Evolutionary conservation across 1,140 invertebrate genomes (phyloP).

Genomic region (Drosophila chauvacae): DNA sequence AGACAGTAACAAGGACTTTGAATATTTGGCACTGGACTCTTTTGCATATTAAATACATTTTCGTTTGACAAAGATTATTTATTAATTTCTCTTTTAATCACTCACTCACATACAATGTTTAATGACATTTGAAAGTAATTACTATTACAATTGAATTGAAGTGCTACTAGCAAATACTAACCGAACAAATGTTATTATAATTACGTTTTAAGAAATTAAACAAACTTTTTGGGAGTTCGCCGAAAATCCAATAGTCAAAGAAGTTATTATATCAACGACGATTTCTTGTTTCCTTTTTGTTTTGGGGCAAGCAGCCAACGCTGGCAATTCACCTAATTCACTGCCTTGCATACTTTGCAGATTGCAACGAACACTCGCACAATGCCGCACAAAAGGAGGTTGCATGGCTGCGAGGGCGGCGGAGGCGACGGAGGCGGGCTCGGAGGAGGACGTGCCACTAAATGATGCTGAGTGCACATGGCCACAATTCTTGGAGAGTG

Average conservation of each 20-base stretch:
- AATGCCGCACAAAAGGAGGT: slow-evolving; percentile 50
- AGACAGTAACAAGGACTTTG: not conserved
- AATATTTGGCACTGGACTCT: not conserved
- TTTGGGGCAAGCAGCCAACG: not conserved
- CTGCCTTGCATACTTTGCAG: slow-evolving; percentile 16
- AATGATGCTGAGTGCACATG: slow-evolving; percentile 77
- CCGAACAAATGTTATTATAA: not conserved
- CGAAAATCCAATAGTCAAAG: slow-evolving; percentile 1
- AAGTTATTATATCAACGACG: not conserved
- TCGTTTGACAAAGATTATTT: not conserved
- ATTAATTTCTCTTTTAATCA: too few species aligned
- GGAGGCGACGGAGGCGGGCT: not conserved
- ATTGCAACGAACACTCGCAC: slow-evolving; percentile 40
- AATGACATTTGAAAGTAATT: not conserved
- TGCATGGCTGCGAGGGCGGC: not conserved
- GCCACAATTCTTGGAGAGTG: slow-evolving; percentile 69
- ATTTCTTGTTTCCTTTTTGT: not conserved
- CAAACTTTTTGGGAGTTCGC: not conserved
- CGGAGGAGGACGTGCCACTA: slow-evolving; percentile 49
- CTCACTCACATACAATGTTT: too few species aligned
- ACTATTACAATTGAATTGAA: not conserved
- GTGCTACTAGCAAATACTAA: not conserved
- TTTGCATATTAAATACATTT: not conserved
- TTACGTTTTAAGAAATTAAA: slow-evolving; percentile 4
- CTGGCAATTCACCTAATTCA: slow-evolving; percentile 16